Percentiles rank a stretch among this genome's conserved stretches.
phyloP scores from a whole-genome alignment of 2,113 vertebrate species.

The Vulpes vulpes region DNA sequence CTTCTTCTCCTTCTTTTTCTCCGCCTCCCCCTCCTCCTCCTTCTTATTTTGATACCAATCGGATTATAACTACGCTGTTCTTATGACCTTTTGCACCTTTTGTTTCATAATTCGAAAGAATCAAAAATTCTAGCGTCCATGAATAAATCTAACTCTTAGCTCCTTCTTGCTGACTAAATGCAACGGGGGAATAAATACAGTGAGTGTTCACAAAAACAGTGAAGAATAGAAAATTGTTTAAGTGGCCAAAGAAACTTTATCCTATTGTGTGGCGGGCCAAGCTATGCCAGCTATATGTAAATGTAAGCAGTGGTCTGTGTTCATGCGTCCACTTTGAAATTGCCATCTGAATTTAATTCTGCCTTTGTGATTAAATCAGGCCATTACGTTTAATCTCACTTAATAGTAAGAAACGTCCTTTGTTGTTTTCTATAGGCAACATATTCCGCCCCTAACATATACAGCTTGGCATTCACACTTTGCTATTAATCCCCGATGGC shows the following conservation, averaged over 20 bases:
- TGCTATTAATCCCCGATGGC: conserved; percentile 92
- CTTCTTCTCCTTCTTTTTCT: not conserved
- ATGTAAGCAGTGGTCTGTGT: conserved; percentile 89
- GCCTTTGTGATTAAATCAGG: conserved; percentile 92
- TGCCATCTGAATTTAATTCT: conserved; percentile 93
- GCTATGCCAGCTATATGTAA: conserved; percentile 93
- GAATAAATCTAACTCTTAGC: conserved; percentile 88
- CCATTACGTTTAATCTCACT: conserved; percentile 94
- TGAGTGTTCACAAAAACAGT: conserved; percentile 84
- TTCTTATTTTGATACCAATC: conserved; percentile 18
- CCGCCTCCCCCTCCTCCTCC: not conserved
- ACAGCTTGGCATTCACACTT: conserved; percentile 92
- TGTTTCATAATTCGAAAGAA: conserved; percentile 78
- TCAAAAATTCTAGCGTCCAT: conserved; percentile 86
- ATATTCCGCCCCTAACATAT: conserved; percentile 92
- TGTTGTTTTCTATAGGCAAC: conserved; percentile 93
- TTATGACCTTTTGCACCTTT: conserved; percentile 76
- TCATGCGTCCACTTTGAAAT: conserved; percentile 92
- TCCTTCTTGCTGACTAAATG: conserved; percentile 86
- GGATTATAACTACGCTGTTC: conserved; percentile 80
- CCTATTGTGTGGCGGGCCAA: conserved; percentile 88
- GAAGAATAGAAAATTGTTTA: conserved; percentile 91
- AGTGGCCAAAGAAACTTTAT: conserved; percentile 91
- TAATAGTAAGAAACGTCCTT: conserved; percentile 92
- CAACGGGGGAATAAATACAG: conserved; percentile 88